Conservation (phyloP, 2,888 invertebrate species). For the Pammene fasciana region DNA sequence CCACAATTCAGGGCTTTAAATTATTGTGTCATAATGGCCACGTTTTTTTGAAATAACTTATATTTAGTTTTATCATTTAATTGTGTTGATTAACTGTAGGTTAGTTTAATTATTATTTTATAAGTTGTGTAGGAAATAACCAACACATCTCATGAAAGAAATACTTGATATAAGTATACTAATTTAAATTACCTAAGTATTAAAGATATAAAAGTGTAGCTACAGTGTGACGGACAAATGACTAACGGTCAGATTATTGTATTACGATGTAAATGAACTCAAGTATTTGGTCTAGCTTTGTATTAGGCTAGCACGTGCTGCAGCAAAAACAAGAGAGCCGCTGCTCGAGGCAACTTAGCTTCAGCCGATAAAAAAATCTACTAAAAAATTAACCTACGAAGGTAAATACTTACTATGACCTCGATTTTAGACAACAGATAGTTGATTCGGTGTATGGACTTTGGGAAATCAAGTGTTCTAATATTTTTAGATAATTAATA, state of each 20-base stretch:
- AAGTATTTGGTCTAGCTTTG: slow-evolving; percentile 6
- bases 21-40: slow-evolving; percentile 29
- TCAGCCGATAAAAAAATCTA: background rate
- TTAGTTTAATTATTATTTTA: background rate
- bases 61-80: slow-evolving; percentile 1
- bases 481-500: slow-evolving; percentile 1
- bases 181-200: too few relatives aligned
- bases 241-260: background rate
- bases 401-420: slow-evolving; percentile 1
- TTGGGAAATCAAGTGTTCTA: slow-evolving; percentile 5
- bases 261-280: background rate
- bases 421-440: background rate
- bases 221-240: background rate
- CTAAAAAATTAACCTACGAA: slow-evolving; percentile 2
- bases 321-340: slow-evolving; percentile 10
- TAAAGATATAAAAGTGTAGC: too few relatives aligned
- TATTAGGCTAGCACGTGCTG: background rate
- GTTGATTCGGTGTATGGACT: background rate
- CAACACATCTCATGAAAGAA: too few relatives aligned
- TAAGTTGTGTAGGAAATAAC: background rate
- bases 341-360: background rate
- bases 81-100: slow-evolving; percentile 1
- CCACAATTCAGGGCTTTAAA: slow-evolving; percentile 27
- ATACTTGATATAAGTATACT: too few relatives aligned
- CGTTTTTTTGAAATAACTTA: background rate